Evolutionary conservation across 2,797 vertebrate species (phyloP).

Genomic region (Cyclura pinguis): DNA sequence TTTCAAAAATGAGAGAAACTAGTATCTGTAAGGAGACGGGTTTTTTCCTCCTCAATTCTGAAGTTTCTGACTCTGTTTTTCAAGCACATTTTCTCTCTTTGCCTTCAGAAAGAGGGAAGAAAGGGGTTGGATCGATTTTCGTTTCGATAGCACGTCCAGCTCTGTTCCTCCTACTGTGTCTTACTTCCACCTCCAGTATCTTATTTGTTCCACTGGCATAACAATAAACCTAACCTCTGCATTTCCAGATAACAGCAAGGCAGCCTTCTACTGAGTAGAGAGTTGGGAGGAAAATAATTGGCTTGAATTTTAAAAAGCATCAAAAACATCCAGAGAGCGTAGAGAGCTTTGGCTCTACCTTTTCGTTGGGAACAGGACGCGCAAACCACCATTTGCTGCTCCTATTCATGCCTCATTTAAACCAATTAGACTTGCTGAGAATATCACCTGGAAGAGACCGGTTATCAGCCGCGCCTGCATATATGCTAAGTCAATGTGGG

Average conservation of each 20-base stretch:
- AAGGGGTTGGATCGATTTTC: constrained; percentile 68
- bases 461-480: background rate
- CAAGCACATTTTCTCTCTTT: constrained; percentile 73
- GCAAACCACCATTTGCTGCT: background rate
- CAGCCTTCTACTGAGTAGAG: background rate
- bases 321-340: background rate
- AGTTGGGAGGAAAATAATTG: background rate
- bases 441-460: background rate
- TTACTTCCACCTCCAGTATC: constrained; percentile 32
- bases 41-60: constrained; percentile 63
- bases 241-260: constrained; percentile 46
- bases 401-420: background rate
- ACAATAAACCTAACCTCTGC: constrained; percentile 44
- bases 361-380: no score
- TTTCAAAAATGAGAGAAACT: constrained; percentile 65
- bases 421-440: background rate
- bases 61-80: constrained; percentile 72
- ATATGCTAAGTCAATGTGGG: background rate
- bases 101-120: constrained; percentile 56
- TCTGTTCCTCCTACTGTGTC: constrained; percentile 62
- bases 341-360: background rate
- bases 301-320: background rate
- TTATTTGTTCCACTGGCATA: constrained; percentile 57
- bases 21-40: constrained; percentile 55
- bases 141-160: constrained; percentile 69